Base-by-base conservation (phyloP, 2,113 vertebrate species). In the Petromus typicus region DNA sequence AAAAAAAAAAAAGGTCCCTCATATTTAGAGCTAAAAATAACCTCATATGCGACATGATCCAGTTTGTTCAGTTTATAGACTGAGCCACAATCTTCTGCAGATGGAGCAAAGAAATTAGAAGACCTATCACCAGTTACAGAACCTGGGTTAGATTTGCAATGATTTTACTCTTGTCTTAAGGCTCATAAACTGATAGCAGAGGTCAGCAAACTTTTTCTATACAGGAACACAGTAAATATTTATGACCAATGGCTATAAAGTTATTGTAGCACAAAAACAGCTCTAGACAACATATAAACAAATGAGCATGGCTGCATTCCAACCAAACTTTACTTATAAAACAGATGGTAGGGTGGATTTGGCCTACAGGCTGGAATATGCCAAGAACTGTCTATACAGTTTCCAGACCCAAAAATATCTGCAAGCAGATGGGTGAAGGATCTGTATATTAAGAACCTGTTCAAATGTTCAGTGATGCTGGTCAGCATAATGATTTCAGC, bases 281-380 rank as follows among this genome's bases (percentile, higher is more conserved):
- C 48, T 54, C 18, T 2, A 67, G 22, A 63, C 17, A 78, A 82
- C 37, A 59, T 61, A 48, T 18, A 79, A 89, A 85, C 67, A 82
- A 88, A 82, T 45, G 48, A 57, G 3, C 10, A 45, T 75, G 80
- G 59, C 78, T 63, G 2, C 25, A n/a, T 64, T 66, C 76, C 57
- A 86, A 92, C 86, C 91, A 90, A 95, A 85, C 57, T 96, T 93
- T 92, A 91, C 86, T 95, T 89, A 83, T 51, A 93, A 63, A 95
- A 40, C 48, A 95, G 86, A n/a, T 64, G 86, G 43, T 23, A n/a
- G 30, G 20, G 11, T 84, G 57, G 56, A 66, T 92, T 96, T 51
- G 34, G 45, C 34, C 40, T 48, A 30, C 10, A 54, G 63, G 30
- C 57, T 61, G 13, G 73, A 48, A 51, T 85, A 69, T 90, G 86